Conservation (phyloP, 2,113 vertebrate species). For the Elephantulus edwardii region DNA sequence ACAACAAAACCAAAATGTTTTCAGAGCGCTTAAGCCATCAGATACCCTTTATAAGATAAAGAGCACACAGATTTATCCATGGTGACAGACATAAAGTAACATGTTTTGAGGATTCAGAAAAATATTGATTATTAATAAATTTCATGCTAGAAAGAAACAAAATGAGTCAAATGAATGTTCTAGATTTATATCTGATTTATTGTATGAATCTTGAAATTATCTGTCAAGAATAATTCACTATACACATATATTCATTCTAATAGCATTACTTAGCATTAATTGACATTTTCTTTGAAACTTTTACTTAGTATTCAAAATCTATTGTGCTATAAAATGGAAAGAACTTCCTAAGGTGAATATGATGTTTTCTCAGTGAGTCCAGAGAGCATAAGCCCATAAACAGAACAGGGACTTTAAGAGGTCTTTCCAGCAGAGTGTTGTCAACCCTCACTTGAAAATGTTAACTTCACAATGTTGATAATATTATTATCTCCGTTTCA, state of each 20-base stretch:
- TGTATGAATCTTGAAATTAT: neutral
- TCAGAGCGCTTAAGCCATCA: conserved; percentile 9
- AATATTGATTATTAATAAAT: conserved; percentile 35
- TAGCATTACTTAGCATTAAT: conserved; percentile 21
- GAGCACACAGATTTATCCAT: neutral
- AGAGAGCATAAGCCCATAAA: neutral
- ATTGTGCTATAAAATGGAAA: conserved; percentile 46
- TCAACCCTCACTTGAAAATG: neutral
- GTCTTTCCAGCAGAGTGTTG: neutral
- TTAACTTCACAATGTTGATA: neutral
- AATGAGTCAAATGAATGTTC: neutral
- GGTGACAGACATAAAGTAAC: conserved; percentile 9
- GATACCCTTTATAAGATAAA: neutral
- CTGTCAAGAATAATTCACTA: conserved; percentile 21
- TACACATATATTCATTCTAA: conserved; percentile 6
- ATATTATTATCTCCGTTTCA: neutral
- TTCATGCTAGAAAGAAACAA: conserved; percentile 13
- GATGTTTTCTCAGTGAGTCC: neutral
- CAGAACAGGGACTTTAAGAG: neutral
- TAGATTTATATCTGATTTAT: neutral
- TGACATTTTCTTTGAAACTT: conserved; percentile 20
- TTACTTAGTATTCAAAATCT: neutral
- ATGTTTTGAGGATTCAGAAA: conserved; percentile 24
- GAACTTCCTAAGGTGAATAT: conserved; percentile 4
- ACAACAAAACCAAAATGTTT: too few species aligned